Evolutionary conservation across 2,888 invertebrate species (phyloP), one percentile per base, ranked within the genome.

Genomic region (Lycaena phlaeas): DNA sequence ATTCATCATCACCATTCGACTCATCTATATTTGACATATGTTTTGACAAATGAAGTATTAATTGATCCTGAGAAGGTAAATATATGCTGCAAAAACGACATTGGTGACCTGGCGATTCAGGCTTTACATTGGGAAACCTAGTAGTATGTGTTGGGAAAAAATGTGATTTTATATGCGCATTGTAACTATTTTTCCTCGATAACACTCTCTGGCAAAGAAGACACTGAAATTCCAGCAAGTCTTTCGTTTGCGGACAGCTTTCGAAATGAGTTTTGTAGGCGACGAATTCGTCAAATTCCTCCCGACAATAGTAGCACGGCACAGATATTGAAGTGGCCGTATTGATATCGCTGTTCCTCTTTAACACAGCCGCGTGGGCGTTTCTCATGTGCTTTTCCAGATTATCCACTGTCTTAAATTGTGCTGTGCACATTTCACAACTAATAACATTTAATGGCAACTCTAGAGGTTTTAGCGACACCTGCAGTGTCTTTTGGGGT

Each of bases 1-100:
- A 71, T 11, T 70, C 68, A 3, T 63, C 69, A 15, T 68, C 69
- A 4, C 40, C 59, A 11, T 61, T 61, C 1, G 46, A 49, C 10
- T 68, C 69, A 6, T 76, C 74, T 4, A 66, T 62, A 38, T 72
- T 67, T 2, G 78, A 65, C 61, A 85, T 72, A 45, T 86, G 85
- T 9, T 67, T 68, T 1, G 81, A 74, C 12, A 85, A 52, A 46
- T 85, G 85, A 40, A 59, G 62, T 39, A 85, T 74, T 11, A 86
- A 64, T 42, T 55, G 48, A 6, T 69, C 73, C 45, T 85, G 81
- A 3, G 70, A 59, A 3, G 63, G 46, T 27, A 85, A 54, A 48
- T 66, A 68, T 53, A 68, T 68, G 36, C 44, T 57, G 45, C 85
- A 85, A 59, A 82, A 69, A 15, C 81, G 64, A 51, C 85, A 85